Base-by-base conservation (phyloP, 2,888 invertebrate species). In the Odiellus spinosus region DNA sequence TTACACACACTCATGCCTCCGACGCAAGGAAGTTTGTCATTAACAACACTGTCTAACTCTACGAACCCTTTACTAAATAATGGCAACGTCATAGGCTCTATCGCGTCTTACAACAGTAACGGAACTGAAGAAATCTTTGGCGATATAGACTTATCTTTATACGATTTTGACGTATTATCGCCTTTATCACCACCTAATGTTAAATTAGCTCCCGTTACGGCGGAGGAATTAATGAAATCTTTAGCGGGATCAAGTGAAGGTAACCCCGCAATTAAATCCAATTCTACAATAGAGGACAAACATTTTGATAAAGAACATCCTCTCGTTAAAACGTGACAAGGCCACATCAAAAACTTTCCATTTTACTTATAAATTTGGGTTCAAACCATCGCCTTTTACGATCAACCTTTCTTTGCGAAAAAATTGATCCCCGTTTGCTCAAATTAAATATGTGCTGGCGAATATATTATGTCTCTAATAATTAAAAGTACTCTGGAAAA, bases 91-190 rank as follows among this genome's bases (percentile, higher is more conserved):
- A 38, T 15, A 12, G 18, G 38, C 14, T 47, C 51, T 32, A 47
- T 50, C 19, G 47, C 51, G 14, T 52, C 45, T 20, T 48, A 50
- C n/a, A 49, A 45, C n/a, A 45, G 44, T 20, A 48, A 48, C 10
- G 50, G 50, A 42, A 51, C 52, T 35, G 56, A 56, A 38, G 58
- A 59, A 46, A 57, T 59, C 21, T 56, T 63, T 20, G 59, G 60
- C n/a, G 65, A 64, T 54, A 71, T 77, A 70, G 78, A 79, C 68
- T 63, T 70, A 59, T 69, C 74, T 64, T 65, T 61, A 40, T 60
- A 71, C 55, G 71, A 72, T 59, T 68, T 72, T 53, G 74, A 74
- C 44, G 68, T 73, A 45, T 57, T 61, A 38, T 59, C 61, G 35
- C 56, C 62, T 32, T 51, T 61, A 51, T 58, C 62, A 44, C 60